Base-by-base conservation (phyloP, 2,888 invertebrate species). In the Limnephilus lunatus region DNA sequence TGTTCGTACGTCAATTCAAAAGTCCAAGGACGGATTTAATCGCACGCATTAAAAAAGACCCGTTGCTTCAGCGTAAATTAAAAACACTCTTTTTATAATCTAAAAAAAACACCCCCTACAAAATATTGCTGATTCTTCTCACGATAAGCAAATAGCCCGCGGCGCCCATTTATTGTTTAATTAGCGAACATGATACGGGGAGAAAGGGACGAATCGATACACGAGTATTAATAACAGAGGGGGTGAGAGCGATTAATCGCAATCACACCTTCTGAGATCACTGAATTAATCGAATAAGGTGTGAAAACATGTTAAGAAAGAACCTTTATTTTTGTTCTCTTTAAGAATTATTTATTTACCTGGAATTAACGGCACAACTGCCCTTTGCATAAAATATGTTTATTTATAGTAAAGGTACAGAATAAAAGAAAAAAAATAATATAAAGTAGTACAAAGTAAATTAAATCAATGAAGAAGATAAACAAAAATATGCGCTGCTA, bases 161-260 rank as follows among this genome's bases (percentile, higher is more conserved):
- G 88, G 92, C 92, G 83, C 82, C 83, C 92, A 92, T 90, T 92
- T 92, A 92, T 92, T 87, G 90, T 92, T 90, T 92, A 92, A 92
- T 92, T 92, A 92, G 90, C 87, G 88, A 90, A 92, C 92, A 85
- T 82, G 87, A 53, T 31, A 83, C 90, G 39, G 83, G 86, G 89
- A 39, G 91, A 89, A 91, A 88, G 83, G 85, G 91, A 91, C 89
- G 35, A 83, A 86, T 90, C 53, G 87, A 90, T 83, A 44, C 83
- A 83, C 3, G 83, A 19, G 83, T 30, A 83, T 83, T 32, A 83
- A 83, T 83, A 83, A 83, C 83, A 19, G 91, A 89, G 90, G 44
- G 90, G 48, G 83, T 25, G 53, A 90, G 44, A 31, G 83, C 82
- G 31, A 90, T 48, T 68, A 19, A 19, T 30, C 83, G 83, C 5